phyloP scores from a whole-genome alignment of 2,113 vertebrate genomes.

The human (Homo sapiens) region GRCh38 chr16:78913001-78913500 shows the following conservation, averaged over 20 bases:
- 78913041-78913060: not conserved
- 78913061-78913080: constrained; percentile 9
- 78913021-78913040: not conserved
- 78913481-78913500: not conserved
- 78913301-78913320: not conserved
- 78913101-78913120: not conserved
- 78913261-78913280: not conserved
- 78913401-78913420: not conserved
- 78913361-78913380: not conserved
- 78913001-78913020: constrained; percentile 14
- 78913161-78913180: not conserved
- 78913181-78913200: not conserved
- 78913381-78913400: too few relatives aligned
- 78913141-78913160: not conserved
- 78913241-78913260: not conserved
- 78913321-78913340: not conserved
- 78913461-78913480: too few relatives aligned
- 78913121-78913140: not conserved
- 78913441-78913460: too few relatives aligned
- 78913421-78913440: accelerated
- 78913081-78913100: not conserved
- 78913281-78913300: not conserved
- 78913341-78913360: accelerated
- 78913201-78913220: not conserved
- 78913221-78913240: not conserved